Evolutionary conservation across 2,888 invertebrate species (phyloP), one percentile per base, ranked within the genome.

Genomic region (Drosophila ochracea): DNA sequence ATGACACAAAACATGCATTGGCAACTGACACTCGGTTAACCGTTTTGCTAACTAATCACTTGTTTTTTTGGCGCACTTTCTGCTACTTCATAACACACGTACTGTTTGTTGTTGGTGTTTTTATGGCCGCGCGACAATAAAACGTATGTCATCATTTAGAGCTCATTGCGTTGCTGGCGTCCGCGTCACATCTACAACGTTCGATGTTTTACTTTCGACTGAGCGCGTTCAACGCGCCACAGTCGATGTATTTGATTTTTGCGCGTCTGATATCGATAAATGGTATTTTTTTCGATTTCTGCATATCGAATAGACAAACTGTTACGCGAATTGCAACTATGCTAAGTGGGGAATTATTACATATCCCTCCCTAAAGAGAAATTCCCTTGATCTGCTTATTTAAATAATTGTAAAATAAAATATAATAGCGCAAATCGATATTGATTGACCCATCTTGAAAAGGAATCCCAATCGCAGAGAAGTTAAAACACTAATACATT

Each of bases 191-290:
- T 47, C 76, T 72, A 35, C 31, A 30, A 60, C 33, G 70, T 53
- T 69, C 68, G 54, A 76, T 30, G 64, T 71, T 73, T 69, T 60
- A 59, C 63, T 68, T 55, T 60, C 64, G 68, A 84, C 69, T 82
- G 79, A 25, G 43, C 59, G 58, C 62, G 30, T 19, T 30, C 31
- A 58, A 10, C n/a, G 25, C 35, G n/a, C 5, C 31, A 28, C 37
- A 35, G 54, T 31, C 68, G 63, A 63, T 71, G 41, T 58, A 58
- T 73, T 60, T 57, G 21, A 61, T 19, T 73, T 74, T 70, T 43
- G 25, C 74, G 74, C 74, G 70, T 47, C 11, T 33, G 16, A 19
- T 61, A 74, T 75, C 74, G 75, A 75, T 70, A 62, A 11, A 21
- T 50, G 21, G 2, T 47, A 0, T 33, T 16, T 37, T 37, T 39